Evolutionary conservation across 2,113 vertebrate genomes (phyloP), one percentile per base, ranked within the genome.

Genomic region (Athene noctua): DNA sequence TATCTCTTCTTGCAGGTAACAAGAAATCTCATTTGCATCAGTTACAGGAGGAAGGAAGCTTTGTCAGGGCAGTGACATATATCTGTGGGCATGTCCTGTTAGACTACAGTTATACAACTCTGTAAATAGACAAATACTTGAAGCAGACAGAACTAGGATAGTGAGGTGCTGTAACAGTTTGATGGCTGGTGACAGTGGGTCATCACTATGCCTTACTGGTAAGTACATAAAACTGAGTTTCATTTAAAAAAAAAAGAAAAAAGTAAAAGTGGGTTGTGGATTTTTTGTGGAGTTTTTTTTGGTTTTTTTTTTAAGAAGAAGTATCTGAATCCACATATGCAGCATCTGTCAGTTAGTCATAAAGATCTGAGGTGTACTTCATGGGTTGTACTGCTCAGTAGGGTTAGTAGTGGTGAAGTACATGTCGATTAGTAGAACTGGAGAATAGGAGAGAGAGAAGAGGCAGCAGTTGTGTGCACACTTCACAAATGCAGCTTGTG

Each of bases 311-410:
- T 73, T 12, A 15, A 22, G n/a, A 15, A 51, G 22, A 72, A 18
- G 11, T 29, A 6, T 79, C 65, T 81, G 70, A 72, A 61, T 40
- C 52, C 34, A n/a, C n/a, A 6, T 14, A 4, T 6, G 7, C 57
- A 49, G 23, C 59, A 44, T 46, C 36, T 70, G 42, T 44, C 5
- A 65, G 7, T 44, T 6, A 65, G 23, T 44, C 27, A 5, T 49
- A 22, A 70, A 44, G 38, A 26, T 44, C 36, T 61, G n/a, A 58
- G 62, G 6, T 54, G 58, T 66, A 10, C 12, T 49, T 29, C 5
- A 3, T 26, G 30, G 62, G 15, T 30, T 0, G 0, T 20, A 1
- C 71, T 70, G 55, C 65, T 79, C 57, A 6, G 40, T 34, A 10
- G 19, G 32, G 54, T 70, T 4, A 29, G n/a, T 38, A 26, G 20